These are phyloP conservation scores for Lycia hirtaria DNA, from an alignment of 2,888 invertebrate genomes.

Conservation along the genomic window DNA sequence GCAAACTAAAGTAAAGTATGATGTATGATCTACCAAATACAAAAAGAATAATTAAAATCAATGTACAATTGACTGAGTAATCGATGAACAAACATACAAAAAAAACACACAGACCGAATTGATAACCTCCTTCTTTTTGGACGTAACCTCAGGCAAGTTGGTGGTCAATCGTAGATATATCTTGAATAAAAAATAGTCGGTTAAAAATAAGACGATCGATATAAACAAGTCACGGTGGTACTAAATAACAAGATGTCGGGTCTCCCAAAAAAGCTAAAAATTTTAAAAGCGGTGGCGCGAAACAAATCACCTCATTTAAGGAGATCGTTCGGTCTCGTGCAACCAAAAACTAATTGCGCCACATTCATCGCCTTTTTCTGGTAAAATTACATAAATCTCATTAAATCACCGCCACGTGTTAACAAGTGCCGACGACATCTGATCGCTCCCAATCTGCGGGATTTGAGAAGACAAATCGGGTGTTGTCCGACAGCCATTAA, in stretches of 20 bases:
- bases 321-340: conserved; percentile 43
- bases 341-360: conserved; percentile 52
- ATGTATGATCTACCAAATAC: too few species aligned
- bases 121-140: too few species aligned
- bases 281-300: conserved; percentile 55
- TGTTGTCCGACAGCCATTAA: conserved; percentile 1
- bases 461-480: conserved; percentile 1
- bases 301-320: conserved; percentile 61
- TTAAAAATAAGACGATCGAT: conserved; percentile 47
- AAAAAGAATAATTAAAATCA: too few species aligned
- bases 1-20: too few species aligned
- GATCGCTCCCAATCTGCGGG: conserved; percentile 21
- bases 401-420: conserved; percentile 37
- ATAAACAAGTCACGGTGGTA: conserved; percentile 48
- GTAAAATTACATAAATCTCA: conserved; percentile 46
- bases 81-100: too few species aligned
- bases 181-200: too few species aligned
- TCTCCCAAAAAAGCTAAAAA: conserved; percentile 57
- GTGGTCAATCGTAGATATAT: too few species aligned
- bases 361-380: conserved; percentile 46
- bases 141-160: too few species aligned
- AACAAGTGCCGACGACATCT: conserved; percentile 26
- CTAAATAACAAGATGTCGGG: conserved; percentile 52
- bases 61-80: too few species aligned
- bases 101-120: too few species aligned